Conservation (phyloP, 1,140 invertebrate species). For the Thaumetopoea pityocampa region DNA sequence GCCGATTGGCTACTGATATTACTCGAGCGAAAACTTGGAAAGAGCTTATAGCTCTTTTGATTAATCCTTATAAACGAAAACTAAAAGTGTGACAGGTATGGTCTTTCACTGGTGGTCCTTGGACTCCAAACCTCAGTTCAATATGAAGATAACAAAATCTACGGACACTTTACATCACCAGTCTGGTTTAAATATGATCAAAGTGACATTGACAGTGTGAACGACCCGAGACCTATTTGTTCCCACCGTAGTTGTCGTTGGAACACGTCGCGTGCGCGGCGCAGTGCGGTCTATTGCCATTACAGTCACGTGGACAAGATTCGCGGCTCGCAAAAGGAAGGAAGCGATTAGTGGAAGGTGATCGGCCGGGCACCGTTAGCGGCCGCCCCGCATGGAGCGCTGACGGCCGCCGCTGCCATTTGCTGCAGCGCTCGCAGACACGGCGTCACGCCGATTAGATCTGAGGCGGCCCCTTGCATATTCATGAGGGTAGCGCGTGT, state of each 20-base stretch:
- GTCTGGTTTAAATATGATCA: no score
- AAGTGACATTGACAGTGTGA: no score
- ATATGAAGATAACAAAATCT: no score
- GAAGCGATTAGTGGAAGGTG: slow-evolving; percentile 66
- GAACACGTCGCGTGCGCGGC: slow-evolving; percentile 5
- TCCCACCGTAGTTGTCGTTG: not conserved
- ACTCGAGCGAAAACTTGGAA: no score
- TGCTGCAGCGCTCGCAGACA: slow-evolving; percentile 19
- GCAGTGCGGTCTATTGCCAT: slow-evolving; percentile 30
- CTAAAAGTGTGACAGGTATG: no score
- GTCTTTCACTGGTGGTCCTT: no score
- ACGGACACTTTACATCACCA: no score
- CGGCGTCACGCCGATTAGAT: slow-evolving; percentile 45
- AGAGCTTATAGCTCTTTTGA: no score
- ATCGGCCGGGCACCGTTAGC: slow-evolving; percentile 64
- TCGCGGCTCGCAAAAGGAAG: slow-evolving; percentile 59
- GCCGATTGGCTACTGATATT: no score
- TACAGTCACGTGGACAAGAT: slow-evolving; percentile 59
- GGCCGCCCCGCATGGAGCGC: slow-evolving; percentile 33
- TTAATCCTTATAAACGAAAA: no score
- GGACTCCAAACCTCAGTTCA: no score
- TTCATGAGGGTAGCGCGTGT: slow-evolving; percentile 33
- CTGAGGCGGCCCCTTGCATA: slow-evolving; percentile 42
- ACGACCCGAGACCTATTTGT: slow-evolving; percentile 21
- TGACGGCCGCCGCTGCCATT: slow-evolving; percentile 27